These are phyloP conservation scores for Idaea dimidiata DNA, from an alignment of 2,888 invertebrate species.

Conservation along the genomic window DNA sequence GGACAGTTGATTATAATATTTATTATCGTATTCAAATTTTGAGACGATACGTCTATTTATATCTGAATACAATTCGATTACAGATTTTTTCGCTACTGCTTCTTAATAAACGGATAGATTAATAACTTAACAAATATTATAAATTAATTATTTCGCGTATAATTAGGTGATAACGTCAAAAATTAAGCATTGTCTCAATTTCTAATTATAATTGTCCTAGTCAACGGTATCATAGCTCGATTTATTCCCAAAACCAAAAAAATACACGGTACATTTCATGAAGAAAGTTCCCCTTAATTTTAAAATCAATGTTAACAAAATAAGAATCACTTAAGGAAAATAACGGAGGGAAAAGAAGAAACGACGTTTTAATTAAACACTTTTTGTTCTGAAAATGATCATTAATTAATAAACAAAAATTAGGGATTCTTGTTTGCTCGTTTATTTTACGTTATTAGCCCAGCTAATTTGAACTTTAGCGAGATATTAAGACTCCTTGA, in stretches of 20 bases:
- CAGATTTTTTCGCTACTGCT: no score
- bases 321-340: background rate
- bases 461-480: background rate
- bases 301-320: background rate
- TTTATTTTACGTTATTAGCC: slow-evolving; percentile 1
- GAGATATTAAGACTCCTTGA: background rate
- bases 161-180: background rate
- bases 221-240: background rate
- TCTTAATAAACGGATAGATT: no score
- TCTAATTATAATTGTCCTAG: background rate
- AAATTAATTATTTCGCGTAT: no score
- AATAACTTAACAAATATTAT: background rate
- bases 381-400: slow-evolving; percentile 1
- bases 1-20: no score
- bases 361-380: slow-evolving; percentile 1
- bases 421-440: background rate
- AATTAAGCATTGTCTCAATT: background rate
- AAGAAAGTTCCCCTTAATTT: background rate
- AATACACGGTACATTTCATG: background rate
- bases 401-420: slow-evolving; percentile 1
- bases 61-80: no score
- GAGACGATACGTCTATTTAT: no score
- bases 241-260: background rate
- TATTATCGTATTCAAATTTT: no score
- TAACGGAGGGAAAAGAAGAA: background rate